Base-by-base conservation (phyloP, 92 coral and sea anemone genomes). In the Palythoa grandiflora region DNA sequence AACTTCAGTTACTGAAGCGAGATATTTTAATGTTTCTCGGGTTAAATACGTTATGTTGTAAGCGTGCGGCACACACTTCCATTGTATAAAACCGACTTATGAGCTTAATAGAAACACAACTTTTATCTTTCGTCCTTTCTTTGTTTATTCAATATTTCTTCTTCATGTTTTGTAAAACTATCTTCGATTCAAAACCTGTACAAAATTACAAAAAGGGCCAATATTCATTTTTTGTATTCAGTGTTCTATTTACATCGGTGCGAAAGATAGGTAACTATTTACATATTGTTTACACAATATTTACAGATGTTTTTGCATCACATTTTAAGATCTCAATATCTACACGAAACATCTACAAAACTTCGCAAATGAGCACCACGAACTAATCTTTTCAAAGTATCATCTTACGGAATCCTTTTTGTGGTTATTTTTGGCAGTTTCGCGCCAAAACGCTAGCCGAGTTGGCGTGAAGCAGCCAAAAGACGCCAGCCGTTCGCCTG, bases 381-480 rank as follows among this genome's bases (percentile, higher is more conserved):
- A 68, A 66, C 75, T 13, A 71, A 65, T 66, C 50, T 44, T 81
- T 68, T 66, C 9, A 63, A 38, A 50, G 21, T 11, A 61, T 19
- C 60, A 13, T 12, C 53, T 9, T 6, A 21, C 16, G 19, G 38
- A 39, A 10, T 61, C 38, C 59, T 61, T 40, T 28, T 40, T 38
- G 75, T 81, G 61, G 52, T 37, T 50, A 17, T 38, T 51, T 61
- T 57, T 54, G 37, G 73, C 61, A 81, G 63, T 66, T 81, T 81
- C 86, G 86, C 86, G 86, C 86, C 75, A 81, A 81, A 80, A 81
- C 73, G 39, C 60, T 75, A 76, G 86, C 86, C 44, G 54, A 15
- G 20, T 11, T 81, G 75, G 86, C 86, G 75, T 81, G 76, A 66
- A 77, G 12, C 65, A 16, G 73, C 3, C 35, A 19, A 70, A 28